Percentiles rank a stretch among this genome's conserved stretches.
These are phyloP conservation scores for Eretmocerus hayati DNA, from an alignment of 2,888 invertebrate genomes.

Conservation along the genomic window DNA sequence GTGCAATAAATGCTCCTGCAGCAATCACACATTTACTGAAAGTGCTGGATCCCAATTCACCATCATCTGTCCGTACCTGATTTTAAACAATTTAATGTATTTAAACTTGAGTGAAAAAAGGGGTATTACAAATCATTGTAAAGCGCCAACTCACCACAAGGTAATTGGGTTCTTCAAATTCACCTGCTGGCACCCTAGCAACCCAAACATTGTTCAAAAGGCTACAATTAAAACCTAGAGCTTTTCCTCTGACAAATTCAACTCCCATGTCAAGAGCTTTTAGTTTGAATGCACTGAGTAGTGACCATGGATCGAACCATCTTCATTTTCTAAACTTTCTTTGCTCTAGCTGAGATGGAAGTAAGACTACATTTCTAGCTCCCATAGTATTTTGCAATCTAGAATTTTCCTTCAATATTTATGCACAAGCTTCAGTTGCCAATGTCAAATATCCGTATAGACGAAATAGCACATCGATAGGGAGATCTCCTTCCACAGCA, in stretches of 20 bases:
- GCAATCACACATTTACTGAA: constrained; percentile 75
- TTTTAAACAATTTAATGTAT: background rate
- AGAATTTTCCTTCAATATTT: constrained; percentile 63
- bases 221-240: constrained; percentile 62
- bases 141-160: constrained; percentile 51
- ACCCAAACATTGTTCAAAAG: constrained; percentile 44
- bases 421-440: constrained; percentile 70
- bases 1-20: constrained; percentile 69
- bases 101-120: background rate
- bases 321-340: constrained; percentile 80
- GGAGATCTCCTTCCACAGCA: constrained; percentile 48
- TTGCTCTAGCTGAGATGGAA: constrained; percentile 58
- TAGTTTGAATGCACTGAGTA: constrained; percentile 67
- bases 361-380: constrained; percentile 69
- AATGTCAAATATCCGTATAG: constrained; percentile 85
- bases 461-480: constrained; percentile 71
- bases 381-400: constrained; percentile 69
- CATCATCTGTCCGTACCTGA: constrained; percentile 57
- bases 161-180: constrained; percentile 52
- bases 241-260: constrained; percentile 70
- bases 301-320: constrained; percentile 85
- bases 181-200: constrained; percentile 37
- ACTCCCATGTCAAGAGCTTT: constrained; percentile 70
- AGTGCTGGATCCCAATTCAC: constrained; percentile 58
- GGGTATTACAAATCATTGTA: background rate